These are phyloP conservation scores for Anodontia alba DNA, from an alignment of 2,888 invertebrate species.

Conservation along the genomic window DNA sequence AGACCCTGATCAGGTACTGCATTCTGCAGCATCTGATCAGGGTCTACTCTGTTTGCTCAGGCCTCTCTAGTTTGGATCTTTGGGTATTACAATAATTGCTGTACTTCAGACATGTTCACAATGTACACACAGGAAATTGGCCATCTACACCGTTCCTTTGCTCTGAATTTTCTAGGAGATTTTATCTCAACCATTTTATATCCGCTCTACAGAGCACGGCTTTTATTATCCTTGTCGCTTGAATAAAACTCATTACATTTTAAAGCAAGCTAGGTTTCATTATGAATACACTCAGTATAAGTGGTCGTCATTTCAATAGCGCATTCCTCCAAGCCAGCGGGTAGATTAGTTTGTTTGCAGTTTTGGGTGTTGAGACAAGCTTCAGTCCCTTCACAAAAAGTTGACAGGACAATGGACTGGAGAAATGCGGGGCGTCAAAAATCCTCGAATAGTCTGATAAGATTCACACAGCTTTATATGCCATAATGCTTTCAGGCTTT, in stretches of 20 bases:
- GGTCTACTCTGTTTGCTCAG: too few relatives aligned
- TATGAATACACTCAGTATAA: slow-evolving; percentile 1
- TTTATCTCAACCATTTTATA: slow-evolving; percentile 5
- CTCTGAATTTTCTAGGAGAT: not conserved
- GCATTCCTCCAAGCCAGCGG: slow-evolving; percentile 12
- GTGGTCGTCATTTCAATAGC: slow-evolving; percentile 18
- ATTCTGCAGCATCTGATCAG: too few relatives aligned
- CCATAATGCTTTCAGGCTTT: not conserved
- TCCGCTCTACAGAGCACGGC: slow-evolving; percentile 2
- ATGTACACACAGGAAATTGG: slow-evolving; percentile 6
- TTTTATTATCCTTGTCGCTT: not conserved
- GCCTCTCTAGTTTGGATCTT: too few relatives aligned
- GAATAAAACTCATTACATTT: slow-evolving; percentile 17
- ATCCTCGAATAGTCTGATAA: slow-evolving; percentile 6
- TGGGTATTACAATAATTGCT: too few relatives aligned
- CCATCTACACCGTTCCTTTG: slow-evolving; percentile 6
- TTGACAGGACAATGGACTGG: slow-evolving; percentile 21
- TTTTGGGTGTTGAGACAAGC: not conserved
- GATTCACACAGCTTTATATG: slow-evolving; percentile 13
- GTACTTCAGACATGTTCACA: not conserved
- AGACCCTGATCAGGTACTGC: too few relatives aligned
- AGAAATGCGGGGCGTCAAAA: slow-evolving; percentile 21
- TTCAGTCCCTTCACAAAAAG: not conserved
- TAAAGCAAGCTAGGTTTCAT: slow-evolving; percentile 12
- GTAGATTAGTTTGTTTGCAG: slow-evolving; percentile 11